Conservation (phyloP, 2,888 invertebrate species). For the Electrophaes corylata region DNA sequence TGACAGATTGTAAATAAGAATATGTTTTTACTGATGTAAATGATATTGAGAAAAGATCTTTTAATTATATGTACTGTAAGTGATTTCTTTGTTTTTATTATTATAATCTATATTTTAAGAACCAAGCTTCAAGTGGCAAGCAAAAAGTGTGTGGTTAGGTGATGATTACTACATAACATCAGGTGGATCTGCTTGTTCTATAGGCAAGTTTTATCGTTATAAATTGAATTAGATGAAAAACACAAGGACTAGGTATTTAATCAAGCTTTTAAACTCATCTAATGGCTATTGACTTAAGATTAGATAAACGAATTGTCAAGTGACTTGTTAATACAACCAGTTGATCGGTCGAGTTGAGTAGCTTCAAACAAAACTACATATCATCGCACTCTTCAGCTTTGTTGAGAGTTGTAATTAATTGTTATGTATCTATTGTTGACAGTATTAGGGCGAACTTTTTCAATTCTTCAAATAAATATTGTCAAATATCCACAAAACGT, state of each 20-base stretch:
- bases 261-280: background rate
- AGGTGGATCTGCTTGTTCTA: too few species aligned
- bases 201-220: too few species aligned
- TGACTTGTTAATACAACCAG: constrained; percentile 12
- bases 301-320: constrained; percentile 21
- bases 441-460: too few species aligned
- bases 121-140: too few species aligned
- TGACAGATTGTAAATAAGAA: constrained; percentile 65
- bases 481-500: too few species aligned
- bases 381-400: background rate
- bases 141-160: too few species aligned
- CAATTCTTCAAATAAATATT: too few species aligned
- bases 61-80: constrained; percentile 73
- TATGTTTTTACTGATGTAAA: constrained; percentile 67
- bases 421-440: too few species aligned
- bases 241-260: background rate
- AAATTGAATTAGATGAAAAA: too few species aligned
- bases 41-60: constrained; percentile 76
- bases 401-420: too few species aligned
- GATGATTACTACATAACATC: too few species aligned
- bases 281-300: constrained; percentile 7
- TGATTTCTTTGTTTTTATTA: constrained; percentile 43
- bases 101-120: background rate
- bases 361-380: background rate
- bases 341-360: background rate